Evolutionary conservation across 2,888 invertebrate species (phyloP), one percentile per base, ranked within the genome.

Genomic region (Nemotelus pantherinus): DNA sequence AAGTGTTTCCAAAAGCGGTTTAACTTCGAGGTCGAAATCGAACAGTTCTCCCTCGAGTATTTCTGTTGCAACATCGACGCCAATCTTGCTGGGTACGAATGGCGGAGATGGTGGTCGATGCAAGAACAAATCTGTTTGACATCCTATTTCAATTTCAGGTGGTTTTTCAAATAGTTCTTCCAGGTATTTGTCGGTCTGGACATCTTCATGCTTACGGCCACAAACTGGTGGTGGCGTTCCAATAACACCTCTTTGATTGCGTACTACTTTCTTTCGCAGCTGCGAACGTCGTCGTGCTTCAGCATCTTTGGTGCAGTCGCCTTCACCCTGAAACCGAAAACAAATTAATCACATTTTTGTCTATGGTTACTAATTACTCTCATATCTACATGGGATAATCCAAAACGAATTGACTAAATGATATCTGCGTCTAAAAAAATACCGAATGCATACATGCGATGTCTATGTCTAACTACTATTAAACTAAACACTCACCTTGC

Each of bases 11-110:
- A 97, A 89, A 80, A 97, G 92, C 2, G 97, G 96, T 85, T 94
- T 93, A 76, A 97, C 96, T 87, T 97, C 97, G 84, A 92, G 88
- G 87, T 97, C 96, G 88, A 96, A 98, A 88, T 97, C 94, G 88
- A 96, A 97, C 77, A 98, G 94, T 85, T 98, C 97, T 77, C 95
- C 96, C 2, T 95, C 94, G 83, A 92, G 91, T 81, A 98, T 96
- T 89, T 98, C 96, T 63, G 98, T 98, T 83, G 88, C 89, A 4
- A 89, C 92, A 87, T 96, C 95, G 74, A 92, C 89, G 45, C 96
- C 97, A 80, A 91, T 91, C 88, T 94, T 95, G 78, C 92, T 92
- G 5, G 95, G 93, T 81, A 93, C 90, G 87, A 93, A 95, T 57
- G 90, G 88, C 1, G 96, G 96, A 74, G 94, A 93, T 43, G 92